These are phyloP conservation scores for Syngnathus rostellatus DNA, from an alignment of 2,797 vertebrate species.

Conservation along the genomic window DNA sequence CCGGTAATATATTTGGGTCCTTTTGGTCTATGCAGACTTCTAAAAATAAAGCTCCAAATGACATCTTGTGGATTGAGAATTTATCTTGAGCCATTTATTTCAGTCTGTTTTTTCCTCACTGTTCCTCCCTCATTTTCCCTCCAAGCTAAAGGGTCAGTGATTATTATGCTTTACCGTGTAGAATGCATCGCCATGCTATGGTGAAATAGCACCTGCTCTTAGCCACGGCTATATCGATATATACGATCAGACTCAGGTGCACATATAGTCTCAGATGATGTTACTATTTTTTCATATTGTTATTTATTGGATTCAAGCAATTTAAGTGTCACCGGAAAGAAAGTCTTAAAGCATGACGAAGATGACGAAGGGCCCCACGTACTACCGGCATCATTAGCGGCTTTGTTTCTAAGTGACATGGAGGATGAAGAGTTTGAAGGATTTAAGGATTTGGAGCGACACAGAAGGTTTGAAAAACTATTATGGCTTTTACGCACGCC, in stretches of 20 bases:
- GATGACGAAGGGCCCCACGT: no score
- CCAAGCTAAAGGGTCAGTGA: constrained; percentile 49
- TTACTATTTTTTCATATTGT: constrained; percentile 62
- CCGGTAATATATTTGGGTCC: constrained; percentile 54
- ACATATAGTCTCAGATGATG: constrained; percentile 41
- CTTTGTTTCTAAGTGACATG: no score
- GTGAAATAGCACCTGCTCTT: constrained; percentile 41
- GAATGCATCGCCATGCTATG: constrained; percentile 40
- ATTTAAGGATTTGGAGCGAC: no score
- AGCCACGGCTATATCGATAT: constrained; percentile 29
- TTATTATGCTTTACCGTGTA: constrained; percentile 49
- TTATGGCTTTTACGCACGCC: no score
- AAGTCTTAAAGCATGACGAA: constrained; percentile 31
- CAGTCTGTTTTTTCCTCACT: constrained; percentile 14
- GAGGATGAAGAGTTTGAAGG: no score
- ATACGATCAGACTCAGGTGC: constrained; percentile 32
- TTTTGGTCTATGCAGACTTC: constrained; percentile 46
- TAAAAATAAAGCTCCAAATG: constrained; percentile 54
- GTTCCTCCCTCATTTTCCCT: constrained; percentile 7
- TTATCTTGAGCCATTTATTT: constrained; percentile 36
- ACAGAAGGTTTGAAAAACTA: no score
- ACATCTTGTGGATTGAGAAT: constrained; percentile 39
- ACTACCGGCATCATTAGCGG: no score
- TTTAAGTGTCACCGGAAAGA: constrained; percentile 41
- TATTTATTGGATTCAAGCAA: constrained; percentile 44